Conservation (phyloP, 2,797 vertebrate species). For the Amniataba percoides region DNA sequence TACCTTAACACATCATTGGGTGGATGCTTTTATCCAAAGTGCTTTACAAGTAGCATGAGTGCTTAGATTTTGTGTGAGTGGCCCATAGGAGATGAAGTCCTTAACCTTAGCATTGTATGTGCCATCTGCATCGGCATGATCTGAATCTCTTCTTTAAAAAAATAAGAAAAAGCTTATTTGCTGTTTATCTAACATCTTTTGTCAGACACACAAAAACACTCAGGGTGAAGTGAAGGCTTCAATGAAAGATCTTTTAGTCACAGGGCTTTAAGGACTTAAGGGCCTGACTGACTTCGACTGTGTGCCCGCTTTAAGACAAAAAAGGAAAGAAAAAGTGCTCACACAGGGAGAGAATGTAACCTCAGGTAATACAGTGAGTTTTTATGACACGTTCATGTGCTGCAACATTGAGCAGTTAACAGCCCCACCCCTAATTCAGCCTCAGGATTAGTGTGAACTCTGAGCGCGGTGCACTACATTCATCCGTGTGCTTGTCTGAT, state of each 20-base stretch:
- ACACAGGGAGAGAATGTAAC: slow-evolving; percentile 1
- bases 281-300: background rate
- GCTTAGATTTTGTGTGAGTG: slow-evolving; percentile 34
- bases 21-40: slow-evolving; percentile 58
- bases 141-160: background rate
- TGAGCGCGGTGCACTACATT: background rate
- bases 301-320: background rate
- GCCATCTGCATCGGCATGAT: slow-evolving; percentile 8
- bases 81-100: slow-evolving; percentile 17
- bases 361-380: background rate
- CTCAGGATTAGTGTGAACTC: slow-evolving; percentile 37
- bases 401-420: slow-evolving; percentile 5
- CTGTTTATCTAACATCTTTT: slow-evolving; percentile 12
- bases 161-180: background rate
- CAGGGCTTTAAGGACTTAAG: background rate
- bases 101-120: slow-evolving; percentile 24
- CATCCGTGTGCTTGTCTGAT: slow-evolving; percentile 7
- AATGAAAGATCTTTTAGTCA: slow-evolving; percentile 5
- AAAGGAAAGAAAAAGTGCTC: slow-evolving; percentile 6
- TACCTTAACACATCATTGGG: slow-evolving; percentile 27
- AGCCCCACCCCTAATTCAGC: slow-evolving; percentile 16
- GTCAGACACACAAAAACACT: background rate
- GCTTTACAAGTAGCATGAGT: slow-evolving; percentile 38
- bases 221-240: background rate
- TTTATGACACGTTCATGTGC: slow-evolving; percentile 20